A percentile compares a stretch with the other conserved stretches of the same genome.
phyloP scores from a whole-genome alignment of 2,113 vertebrate species.

The Macrotis lagotis region DNA sequence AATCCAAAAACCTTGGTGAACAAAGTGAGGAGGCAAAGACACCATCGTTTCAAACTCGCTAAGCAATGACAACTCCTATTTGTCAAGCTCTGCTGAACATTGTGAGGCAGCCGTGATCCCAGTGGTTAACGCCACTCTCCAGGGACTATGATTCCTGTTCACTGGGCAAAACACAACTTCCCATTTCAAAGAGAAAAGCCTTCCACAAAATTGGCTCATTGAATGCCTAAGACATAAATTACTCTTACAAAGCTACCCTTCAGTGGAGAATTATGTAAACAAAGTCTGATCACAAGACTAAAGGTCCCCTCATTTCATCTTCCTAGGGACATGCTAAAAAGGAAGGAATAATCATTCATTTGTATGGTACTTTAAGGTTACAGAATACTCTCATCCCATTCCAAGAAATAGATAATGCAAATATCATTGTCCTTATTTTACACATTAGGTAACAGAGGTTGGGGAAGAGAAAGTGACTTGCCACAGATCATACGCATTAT shows the following conservation, averaged over 20 bases:
- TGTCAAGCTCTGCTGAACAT: neutral
- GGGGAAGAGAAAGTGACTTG: neutral
- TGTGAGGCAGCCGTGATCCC: neutral
- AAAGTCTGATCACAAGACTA: neutral
- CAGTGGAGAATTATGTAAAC: neutral
- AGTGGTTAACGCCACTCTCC: neutral
- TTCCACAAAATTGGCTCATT: neutral
- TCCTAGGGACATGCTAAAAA: neutral
- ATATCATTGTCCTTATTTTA: neutral
- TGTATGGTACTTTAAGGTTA: neutral
- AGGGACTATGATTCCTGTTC: neutral
- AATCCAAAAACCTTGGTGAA: neutral
- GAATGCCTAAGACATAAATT: neutral
- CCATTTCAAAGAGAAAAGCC: conserved; percentile 12
- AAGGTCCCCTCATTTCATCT: neutral
- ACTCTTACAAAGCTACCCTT: conserved; percentile 10
- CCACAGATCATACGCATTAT: neutral
- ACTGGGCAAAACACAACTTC: conserved; percentile 2
- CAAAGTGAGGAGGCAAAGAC: neutral
- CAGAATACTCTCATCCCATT: neutral
- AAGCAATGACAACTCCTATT: neutral
- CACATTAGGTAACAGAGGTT: neutral
- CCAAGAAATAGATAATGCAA: neutral
- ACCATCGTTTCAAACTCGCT: neutral
- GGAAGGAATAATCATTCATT: neutral